A percentile compares a stretch with the other conserved stretches of the same genome.
Evolutionary conservation across 2,113 vertebrate genomes (phyloP).

Genomic region (Malurus elegans): DNA sequence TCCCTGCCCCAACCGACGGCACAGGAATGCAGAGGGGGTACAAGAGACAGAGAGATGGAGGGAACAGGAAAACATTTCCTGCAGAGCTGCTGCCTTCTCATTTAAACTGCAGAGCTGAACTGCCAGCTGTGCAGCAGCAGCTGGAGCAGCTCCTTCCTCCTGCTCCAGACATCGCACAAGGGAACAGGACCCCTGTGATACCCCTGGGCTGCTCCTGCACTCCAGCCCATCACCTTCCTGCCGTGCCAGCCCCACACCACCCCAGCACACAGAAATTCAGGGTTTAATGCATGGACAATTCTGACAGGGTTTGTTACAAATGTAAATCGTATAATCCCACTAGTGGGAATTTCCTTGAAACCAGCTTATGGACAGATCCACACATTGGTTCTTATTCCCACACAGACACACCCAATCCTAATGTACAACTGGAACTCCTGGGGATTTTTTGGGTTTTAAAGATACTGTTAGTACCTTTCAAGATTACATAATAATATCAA

Average conservation of each 20-base stretch:
- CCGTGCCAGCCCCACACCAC: background rate
- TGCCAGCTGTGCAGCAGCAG: background rate
- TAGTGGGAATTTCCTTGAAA: background rate
- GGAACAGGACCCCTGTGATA: background rate
- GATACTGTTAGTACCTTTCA: background rate
- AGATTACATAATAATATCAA: background rate
- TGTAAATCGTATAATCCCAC: background rate
- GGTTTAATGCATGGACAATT: background rate
- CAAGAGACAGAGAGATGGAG: background rate
- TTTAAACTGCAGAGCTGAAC: background rate
- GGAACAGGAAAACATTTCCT: background rate
- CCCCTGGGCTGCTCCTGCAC: no score
- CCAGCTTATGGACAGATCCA: background rate
- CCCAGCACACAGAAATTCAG: background rate
- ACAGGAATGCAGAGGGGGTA: background rate
- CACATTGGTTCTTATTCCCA: background rate
- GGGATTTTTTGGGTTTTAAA: background rate
- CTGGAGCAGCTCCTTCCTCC: background rate
- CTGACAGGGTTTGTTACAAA: background rate
- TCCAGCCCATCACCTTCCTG: background rate
- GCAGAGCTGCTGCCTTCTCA: background rate
- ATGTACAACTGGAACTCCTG: background rate
- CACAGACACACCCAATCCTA: background rate
- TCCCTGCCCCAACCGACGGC: background rate
- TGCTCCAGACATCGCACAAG: background rate